phyloP scores from a whole-genome alignment of 2,797 vertebrate species.

The Mormyrus hasselquistii region DNA sequence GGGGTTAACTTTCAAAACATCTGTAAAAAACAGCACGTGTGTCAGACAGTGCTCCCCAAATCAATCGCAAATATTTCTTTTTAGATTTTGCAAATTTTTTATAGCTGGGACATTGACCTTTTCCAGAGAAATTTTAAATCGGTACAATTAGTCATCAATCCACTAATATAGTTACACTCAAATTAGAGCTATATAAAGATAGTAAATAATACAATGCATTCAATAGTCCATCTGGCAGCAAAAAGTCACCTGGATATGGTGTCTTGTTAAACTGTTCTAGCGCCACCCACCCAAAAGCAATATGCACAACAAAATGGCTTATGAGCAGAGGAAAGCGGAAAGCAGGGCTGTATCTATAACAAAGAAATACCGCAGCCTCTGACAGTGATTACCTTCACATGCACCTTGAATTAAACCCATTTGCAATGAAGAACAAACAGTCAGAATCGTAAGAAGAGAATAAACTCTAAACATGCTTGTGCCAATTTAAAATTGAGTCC shows the following conservation, averaged over 20 bases:
- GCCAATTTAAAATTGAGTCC: background rate
- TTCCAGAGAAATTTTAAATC: background rate
- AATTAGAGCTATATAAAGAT: background rate
- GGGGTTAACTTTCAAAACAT: background rate
- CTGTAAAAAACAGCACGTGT: background rate
- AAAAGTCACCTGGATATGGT: background rate
- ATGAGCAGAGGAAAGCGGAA: background rate
- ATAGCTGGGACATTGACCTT: background rate
- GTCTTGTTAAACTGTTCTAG: background rate
- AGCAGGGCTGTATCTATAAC: background rate
- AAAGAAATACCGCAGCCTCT: background rate
- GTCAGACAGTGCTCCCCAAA: background rate
- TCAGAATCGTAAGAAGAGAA: background rate
- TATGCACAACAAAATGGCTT: background rate
- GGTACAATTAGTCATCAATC: background rate
- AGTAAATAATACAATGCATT: background rate
- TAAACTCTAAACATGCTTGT: background rate
- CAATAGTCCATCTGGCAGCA: background rate
- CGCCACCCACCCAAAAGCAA: background rate
- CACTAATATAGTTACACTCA: background rate
- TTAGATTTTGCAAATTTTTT: background rate
- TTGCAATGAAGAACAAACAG: background rate
- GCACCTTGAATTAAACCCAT: background rate
- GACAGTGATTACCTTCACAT: background rate
- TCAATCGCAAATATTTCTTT: background rate